These are phyloP conservation scores for Laticauda colubrina DNA, from an alignment of 2,113 vertebrate species.

Conservation along the genomic window DNA sequence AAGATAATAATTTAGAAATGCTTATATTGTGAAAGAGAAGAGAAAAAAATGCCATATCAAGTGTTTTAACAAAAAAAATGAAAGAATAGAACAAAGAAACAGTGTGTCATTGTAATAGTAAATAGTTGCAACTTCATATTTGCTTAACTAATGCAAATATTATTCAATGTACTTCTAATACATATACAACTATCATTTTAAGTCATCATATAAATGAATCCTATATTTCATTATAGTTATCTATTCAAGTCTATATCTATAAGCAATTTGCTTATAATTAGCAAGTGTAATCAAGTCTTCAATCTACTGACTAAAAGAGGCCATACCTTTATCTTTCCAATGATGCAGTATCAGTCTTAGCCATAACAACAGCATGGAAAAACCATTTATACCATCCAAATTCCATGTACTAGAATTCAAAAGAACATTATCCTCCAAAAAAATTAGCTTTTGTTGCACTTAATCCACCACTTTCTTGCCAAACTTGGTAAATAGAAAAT, in stretches of 20 bases:
- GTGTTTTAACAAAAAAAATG: neutral
- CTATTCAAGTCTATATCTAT: neutral
- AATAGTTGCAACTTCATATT: neutral
- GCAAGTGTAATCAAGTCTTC: neutral
- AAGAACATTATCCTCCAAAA: neutral
- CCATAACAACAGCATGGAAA: neutral
- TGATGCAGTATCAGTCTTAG: neutral
- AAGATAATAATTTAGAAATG: neutral
- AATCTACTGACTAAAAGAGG: neutral
- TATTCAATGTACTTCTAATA: neutral
- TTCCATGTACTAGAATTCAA: neutral
- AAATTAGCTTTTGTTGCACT: neutral
- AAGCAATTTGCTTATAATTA: neutral
- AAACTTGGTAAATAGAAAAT: neutral
- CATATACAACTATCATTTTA: neutral
- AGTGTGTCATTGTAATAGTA: neutral
- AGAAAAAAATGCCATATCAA: neutral
- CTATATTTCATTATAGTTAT: neutral
- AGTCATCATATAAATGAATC: neutral
- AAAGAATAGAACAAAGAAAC: neutral
- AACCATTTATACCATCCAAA: neutral
- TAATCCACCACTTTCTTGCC: neutral
- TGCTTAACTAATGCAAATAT: neutral
- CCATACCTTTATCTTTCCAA: neutral
- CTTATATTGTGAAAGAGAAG: neutral